Conservation (phyloP, 2,888 invertebrate genomes). For the Drymonia ruficornis region DNA sequence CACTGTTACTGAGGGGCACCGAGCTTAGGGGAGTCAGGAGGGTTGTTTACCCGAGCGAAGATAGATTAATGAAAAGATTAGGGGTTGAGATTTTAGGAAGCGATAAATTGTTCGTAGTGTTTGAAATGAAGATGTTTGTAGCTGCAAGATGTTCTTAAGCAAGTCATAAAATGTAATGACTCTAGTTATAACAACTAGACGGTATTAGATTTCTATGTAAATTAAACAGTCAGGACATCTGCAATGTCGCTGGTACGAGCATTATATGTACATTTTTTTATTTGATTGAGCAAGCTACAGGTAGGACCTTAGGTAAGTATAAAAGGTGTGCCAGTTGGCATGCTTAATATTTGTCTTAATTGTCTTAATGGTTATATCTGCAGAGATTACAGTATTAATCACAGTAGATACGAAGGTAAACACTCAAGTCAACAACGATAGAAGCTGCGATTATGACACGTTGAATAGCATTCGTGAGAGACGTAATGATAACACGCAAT, state of each 20-base stretch:
- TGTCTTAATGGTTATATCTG: too few species aligned
- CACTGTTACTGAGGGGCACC: conserved; percentile 51
- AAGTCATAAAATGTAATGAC: neutral
- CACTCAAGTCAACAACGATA: too few species aligned
- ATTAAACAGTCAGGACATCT: too few species aligned
- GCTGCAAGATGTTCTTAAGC: neutral
- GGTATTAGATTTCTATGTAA: too few species aligned
- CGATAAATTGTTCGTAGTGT: neutral
- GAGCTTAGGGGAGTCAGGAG: conserved; percentile 14
- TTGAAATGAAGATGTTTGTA: neutral
- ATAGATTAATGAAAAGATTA: conserved; percentile 36
- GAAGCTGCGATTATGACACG: neutral
- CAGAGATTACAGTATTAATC: too few species aligned
- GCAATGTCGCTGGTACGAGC: too few species aligned
- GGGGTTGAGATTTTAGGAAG: conserved; percentile 16
- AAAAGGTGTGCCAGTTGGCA: neutral
- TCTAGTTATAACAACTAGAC: too few species aligned
- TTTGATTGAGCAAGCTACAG: too few species aligned
- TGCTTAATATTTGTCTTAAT: too few species aligned
- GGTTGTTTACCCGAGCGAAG: conserved; percentile 19
- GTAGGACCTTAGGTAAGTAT: neutral
- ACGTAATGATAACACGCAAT: neutral
- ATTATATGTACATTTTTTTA: too few species aligned
- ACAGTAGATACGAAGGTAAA: too few species aligned
- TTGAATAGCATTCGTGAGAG: conserved; percentile 1